Conservation (phyloP, 2,888 invertebrate species). For the Stratiomys singularior region DNA sequence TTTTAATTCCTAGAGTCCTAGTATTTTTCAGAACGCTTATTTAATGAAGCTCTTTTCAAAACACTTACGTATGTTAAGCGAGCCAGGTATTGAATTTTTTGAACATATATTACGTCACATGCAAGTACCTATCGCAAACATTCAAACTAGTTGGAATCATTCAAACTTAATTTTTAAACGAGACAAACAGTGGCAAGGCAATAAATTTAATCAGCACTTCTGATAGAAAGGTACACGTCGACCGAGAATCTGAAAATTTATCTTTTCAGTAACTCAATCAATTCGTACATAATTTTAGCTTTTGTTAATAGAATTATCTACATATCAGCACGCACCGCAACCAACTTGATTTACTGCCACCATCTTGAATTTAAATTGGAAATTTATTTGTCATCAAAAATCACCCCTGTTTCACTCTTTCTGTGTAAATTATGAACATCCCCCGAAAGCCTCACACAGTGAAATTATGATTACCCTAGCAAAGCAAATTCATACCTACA, state of each 20-base stretch:
- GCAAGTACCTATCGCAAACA: too few relatives aligned
- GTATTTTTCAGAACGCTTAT: too few relatives aligned
- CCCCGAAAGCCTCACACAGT: conserved; percentile 15
- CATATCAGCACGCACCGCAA: conserved; percentile 21
- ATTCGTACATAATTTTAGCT: conserved; percentile 11
- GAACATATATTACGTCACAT: too few relatives aligned
- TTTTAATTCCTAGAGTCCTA: too few relatives aligned
- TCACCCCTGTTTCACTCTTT: conserved; percentile 15
- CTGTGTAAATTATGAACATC: conserved; percentile 16
- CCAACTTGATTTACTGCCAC: conserved; percentile 14
- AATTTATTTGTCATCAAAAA: conserved; percentile 36
- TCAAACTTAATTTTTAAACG: too few relatives aligned
- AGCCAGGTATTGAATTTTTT: too few relatives aligned
- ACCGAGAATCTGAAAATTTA: not conserved
- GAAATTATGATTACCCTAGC: conserved; percentile 9
- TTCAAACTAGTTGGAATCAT: too few relatives aligned
- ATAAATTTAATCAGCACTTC: not conserved
- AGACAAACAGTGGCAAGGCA: too few relatives aligned
- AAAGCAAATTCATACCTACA: conserved; percentile 2
- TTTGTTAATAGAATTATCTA: conserved; percentile 19
- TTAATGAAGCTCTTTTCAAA: too few relatives aligned
- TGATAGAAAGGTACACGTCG: not conserved
- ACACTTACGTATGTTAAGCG: too few relatives aligned
- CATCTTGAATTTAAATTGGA: conserved; percentile 39
- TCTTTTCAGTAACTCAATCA: not conserved